phyloP scores from a whole-genome alignment of 2,113 vertebrate genomes.

The Mormoops blainvillei region DNA sequence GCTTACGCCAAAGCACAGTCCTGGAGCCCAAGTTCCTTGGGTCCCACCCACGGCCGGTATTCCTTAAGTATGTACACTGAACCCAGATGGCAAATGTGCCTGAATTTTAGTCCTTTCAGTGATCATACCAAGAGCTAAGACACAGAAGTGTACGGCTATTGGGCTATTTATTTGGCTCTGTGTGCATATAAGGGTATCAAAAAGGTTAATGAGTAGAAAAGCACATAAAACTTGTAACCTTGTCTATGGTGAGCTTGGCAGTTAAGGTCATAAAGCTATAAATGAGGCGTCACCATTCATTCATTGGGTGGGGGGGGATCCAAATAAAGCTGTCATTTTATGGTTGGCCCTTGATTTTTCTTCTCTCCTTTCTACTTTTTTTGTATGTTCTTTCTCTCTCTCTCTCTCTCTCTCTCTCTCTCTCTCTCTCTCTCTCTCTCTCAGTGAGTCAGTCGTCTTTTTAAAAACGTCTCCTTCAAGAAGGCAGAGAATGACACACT shows the following conservation, averaged over 20 bases:
- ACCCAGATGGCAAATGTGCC: not conserved
- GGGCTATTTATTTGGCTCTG: not conserved
- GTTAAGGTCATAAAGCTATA: not conserved
- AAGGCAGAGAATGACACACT: not conserved
- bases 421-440: too few species aligned
- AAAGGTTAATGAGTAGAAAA: constrained; percentile 11
- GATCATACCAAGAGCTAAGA: not conserved
- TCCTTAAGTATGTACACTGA: not conserved
- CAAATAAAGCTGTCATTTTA: constrained; percentile 21
- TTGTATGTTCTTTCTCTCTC: too few species aligned
- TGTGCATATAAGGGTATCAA: not conserved
- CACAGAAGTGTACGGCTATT: not conserved
- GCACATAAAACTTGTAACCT: not conserved
- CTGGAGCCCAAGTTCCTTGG: not conserved
- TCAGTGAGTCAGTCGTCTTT: constrained; percentile 11
- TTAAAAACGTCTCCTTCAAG: not conserved
- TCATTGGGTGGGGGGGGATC: not conserved
- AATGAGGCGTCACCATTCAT: not conserved
- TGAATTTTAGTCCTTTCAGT: not conserved
- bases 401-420: not conserved
- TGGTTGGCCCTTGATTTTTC: not conserved
- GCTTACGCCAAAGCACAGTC: not conserved
- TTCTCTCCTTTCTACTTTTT: not conserved
- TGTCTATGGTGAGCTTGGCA: not conserved
- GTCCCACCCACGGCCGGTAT: not conserved